Evolutionary conservation across 2,888 invertebrate genomes (phyloP).

Genomic region (Andrena bucephala): DNA sequence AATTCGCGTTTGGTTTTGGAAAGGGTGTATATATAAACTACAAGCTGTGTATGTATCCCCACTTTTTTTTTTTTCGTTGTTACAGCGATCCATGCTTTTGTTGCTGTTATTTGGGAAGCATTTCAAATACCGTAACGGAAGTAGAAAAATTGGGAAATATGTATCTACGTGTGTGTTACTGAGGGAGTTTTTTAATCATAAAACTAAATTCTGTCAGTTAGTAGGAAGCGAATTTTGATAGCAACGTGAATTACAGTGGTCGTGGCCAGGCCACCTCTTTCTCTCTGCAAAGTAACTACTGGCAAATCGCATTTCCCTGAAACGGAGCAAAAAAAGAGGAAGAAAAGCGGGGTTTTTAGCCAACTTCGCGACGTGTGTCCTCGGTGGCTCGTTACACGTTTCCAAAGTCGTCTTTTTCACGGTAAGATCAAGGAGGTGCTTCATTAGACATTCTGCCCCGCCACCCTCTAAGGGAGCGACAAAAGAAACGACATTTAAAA

Average conservation of each 20-base stretch:
- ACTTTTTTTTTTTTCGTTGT: neutral
- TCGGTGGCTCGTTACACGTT: slow-evolving; percentile 47
- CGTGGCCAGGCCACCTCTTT: neutral
- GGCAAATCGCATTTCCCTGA: slow-evolving; percentile 14
- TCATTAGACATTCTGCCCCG: slow-evolving; percentile 60
- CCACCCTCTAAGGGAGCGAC: slow-evolving; percentile 17
- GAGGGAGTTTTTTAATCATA: no score
- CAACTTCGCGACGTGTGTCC: slow-evolving; percentile 45
- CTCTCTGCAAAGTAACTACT: neutral
- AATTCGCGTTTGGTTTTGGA: neutral
- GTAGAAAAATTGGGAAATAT: no score
- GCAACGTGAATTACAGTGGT: neutral
- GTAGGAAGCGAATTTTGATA: no score
- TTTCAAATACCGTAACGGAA: no score
- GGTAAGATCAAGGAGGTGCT: slow-evolving; percentile 59
- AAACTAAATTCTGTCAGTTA: no score
- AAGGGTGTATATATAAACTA: neutral
- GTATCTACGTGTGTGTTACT: no score
- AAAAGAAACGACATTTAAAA: slow-evolving; percentile 62
- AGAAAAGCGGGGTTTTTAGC: slow-evolving; percentile 27
- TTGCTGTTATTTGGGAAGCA: no score
- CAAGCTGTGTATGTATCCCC: neutral
- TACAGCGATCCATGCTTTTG: no score
- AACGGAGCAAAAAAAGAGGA: neutral
- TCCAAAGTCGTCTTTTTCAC: slow-evolving; percentile 28